A percentile compares a stretch with the other conserved stretches of the same genome.
Conservation (phyloP, 2,797 vertebrate species). For the Syngnathus acus region DNA sequence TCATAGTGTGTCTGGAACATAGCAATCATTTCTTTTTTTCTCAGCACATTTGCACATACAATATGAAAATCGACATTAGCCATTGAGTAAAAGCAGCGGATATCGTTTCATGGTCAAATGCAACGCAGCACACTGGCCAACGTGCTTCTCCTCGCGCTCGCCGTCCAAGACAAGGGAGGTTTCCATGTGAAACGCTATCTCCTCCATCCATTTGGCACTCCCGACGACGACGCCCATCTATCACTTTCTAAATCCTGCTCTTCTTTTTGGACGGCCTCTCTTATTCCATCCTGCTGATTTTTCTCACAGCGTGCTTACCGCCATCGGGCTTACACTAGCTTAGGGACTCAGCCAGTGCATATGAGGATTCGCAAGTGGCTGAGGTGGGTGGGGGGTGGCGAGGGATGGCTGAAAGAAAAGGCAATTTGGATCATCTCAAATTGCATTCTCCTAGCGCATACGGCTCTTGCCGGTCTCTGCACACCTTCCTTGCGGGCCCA, state of each 20-base stretch:
- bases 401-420: conserved; percentile 33
- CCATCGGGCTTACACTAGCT: conserved; percentile 54
- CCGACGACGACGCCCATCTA: conserved; percentile 36
- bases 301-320: conserved; percentile 42
- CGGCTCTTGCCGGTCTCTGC: conserved; percentile 39
- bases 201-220: conserved; percentile 23
- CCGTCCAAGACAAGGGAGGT: conserved; percentile 8
- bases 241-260: conserved; percentile 61
- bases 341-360: conserved; percentile 51
- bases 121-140: neutral
- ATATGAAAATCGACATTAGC: no score
- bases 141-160: conserved; percentile 40
- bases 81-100: no score
- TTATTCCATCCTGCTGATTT: conserved; percentile 61
- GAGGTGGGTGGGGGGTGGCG: neutral
- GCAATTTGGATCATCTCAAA: conserved; percentile 70
- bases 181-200: conserved; percentile 1
- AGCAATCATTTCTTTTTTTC: no score
- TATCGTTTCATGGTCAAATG: neutral
- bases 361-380: conserved; percentile 38
- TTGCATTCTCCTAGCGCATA: conserved; percentile 57
- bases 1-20: no score
- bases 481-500: conserved; percentile 43
- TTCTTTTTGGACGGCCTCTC: conserved; percentile 64
- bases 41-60: no score